Evolutionary conservation across 2,113 vertebrate genomes (phyloP), one percentile per base, ranked within the genome.

Genomic region (Jacana jacana): DNA sequence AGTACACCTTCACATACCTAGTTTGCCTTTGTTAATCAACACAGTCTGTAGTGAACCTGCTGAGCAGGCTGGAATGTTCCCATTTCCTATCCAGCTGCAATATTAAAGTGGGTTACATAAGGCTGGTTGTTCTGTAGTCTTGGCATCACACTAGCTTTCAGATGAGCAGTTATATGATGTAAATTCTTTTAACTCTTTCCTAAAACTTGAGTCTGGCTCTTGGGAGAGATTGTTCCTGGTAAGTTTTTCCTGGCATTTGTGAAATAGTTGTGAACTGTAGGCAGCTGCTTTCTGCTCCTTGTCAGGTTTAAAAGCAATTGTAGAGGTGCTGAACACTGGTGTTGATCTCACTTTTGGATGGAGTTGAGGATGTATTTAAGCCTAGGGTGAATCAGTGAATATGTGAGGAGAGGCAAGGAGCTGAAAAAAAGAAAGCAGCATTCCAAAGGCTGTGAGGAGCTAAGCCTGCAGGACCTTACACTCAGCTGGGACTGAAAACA

Each of bases 11-110:
- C 33, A 30, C 4, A 8, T 76, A 52, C 60, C 17, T 63, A 3
- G 6, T 65, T 92, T 81, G 13, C 42, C 79, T 31, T 52, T 48
- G 70, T 91, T 97, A 89, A 83, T 88, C 54, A 86, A 51, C 31
- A 30, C n/a, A 9, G 72, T 68, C 85, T 88, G 48, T 60, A 55
- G 66, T 11, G 63, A 96, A 39, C 71, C 63, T 63, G 64, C 73
- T 52, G 73, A 78, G 57, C 63, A 63, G 88, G 68, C 66, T 94
- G 93, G 94, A 96, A 90, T 95, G 91, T 95, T 95, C 69, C 71
- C 68, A 71, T 96, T 95, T 95, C 94, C 92, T 90, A 33, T 78
- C 48, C 71, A 86, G 91, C 91, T 88, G 82, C 69, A 51, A 13
- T 90, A 55, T 68, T 96, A 51, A 93, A 91, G 78, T 64, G 22